These are phyloP conservation scores for Frankliniella intonsa DNA, from an alignment of 2,888 invertebrate genomes.

Conservation along the genomic window DNA sequence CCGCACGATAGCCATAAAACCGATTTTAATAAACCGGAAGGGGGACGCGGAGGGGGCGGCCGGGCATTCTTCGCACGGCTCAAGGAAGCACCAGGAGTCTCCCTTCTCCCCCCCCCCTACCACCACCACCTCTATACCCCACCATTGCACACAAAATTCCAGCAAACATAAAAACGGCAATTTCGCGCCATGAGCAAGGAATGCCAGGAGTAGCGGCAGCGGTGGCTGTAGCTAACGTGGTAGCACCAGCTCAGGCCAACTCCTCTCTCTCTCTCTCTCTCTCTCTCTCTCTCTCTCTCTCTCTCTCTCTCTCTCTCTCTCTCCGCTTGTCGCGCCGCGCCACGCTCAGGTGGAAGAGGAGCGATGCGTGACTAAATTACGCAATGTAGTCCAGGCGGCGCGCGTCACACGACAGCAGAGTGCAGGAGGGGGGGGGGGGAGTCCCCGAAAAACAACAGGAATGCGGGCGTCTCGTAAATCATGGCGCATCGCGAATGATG, in stretches of 20 bases:
- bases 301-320: neutral
- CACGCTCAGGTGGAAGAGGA: neutral
- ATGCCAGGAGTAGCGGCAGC: neutral
- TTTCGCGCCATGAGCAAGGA: constrained; percentile 26
- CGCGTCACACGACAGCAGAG: neutral
- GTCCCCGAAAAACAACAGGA: neutral
- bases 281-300: neutral
- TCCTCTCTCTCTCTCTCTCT: no score
- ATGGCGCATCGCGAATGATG: neutral
- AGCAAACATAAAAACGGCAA: constrained; percentile 22
- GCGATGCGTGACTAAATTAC: constrained; percentile 22
- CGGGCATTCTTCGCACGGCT: constrained; percentile 5
- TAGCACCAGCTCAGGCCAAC: no score
- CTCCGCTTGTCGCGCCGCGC: neutral
- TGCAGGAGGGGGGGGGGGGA: neutral
- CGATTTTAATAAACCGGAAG: constrained; percentile 14
- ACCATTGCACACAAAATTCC: constrained; percentile 16
- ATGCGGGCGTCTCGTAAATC: neutral
- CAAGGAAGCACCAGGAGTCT: neutral
- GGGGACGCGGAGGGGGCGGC: neutral
- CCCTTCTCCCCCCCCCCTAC: neutral
- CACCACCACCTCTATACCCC: neutral
- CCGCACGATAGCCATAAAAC: neutral
- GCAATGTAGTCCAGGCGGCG: constrained; percentile 2
- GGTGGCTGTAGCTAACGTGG: neutral